phyloP scores from a whole-genome alignment of 2,797 vertebrate genomes.

The Onychomys torridus region DNA sequence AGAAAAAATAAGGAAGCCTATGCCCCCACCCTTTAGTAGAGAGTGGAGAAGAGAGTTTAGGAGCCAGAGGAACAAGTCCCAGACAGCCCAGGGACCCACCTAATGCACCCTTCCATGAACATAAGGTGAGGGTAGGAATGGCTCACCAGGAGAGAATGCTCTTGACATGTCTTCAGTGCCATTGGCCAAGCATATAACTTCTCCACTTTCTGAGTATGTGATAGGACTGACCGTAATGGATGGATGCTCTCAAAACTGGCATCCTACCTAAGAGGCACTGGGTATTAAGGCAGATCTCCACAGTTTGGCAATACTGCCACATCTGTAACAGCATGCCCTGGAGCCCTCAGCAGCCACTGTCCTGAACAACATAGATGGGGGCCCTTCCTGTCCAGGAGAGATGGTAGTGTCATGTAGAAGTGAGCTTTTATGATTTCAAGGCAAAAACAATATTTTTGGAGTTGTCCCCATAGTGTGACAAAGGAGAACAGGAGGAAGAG shows the following conservation, averaged over 20 bases:
- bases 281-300: neutral
- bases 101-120: too few species aligned
- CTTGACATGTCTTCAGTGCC: neutral
- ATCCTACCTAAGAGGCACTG: neutral
- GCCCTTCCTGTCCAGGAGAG: neutral
- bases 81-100: neutral
- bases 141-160: neutral
- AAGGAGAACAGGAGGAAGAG: neutral
- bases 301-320: neutral
- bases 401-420: neutral
- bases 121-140: neutral
- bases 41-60: neutral
- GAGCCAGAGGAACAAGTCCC: neutral
- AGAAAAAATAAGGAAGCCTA: neutral
- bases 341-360: neutral
- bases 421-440: neutral
- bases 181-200: neutral
- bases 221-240: neutral
- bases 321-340: fast-evolving
- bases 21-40: neutral
- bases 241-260: neutral
- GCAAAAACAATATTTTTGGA: neutral
- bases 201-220: neutral
- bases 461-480: neutral
- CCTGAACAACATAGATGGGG: neutral